Conservation (phyloP, 2,797 vertebrate species). For the Bradypus variegatus region DNA sequence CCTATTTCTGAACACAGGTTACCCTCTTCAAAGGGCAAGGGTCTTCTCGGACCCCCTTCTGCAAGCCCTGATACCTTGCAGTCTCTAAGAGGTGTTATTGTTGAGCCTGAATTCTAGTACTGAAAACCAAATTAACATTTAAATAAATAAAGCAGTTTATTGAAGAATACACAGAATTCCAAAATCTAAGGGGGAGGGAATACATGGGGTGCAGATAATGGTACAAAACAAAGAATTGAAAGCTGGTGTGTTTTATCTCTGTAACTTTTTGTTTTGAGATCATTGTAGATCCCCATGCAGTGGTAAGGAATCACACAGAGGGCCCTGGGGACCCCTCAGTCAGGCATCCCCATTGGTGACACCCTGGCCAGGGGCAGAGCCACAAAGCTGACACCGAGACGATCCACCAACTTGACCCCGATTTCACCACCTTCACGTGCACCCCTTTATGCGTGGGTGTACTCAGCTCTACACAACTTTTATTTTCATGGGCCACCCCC, state of each 20-base stretch:
- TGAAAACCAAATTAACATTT: slow-evolving; percentile 70
- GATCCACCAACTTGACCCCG: background rate
- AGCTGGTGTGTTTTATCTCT: background rate
- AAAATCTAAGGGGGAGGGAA: slow-evolving; percentile 4
- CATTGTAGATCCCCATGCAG: background rate
- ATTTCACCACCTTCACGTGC: background rate
- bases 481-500: background rate
- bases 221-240: slow-evolving; percentile 35
- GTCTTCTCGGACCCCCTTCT: slow-evolving; percentile 42
- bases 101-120: slow-evolving; percentile 65
- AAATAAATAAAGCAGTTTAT: slow-evolving; percentile 68
- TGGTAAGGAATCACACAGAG: background rate
- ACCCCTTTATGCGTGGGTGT: background rate
- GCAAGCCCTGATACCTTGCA: slow-evolving; percentile 49
- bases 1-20: slow-evolving; percentile 49
- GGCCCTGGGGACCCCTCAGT: background rate
- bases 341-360: background rate
- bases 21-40: slow-evolving; percentile 41
- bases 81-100: slow-evolving; percentile 58
- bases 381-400: background rate
- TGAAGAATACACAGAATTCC: slow-evolving; percentile 61
- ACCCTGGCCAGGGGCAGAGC: too few species aligned
- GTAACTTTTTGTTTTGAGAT: background rate
- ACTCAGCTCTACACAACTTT: background rate
- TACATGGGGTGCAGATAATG: background rate